Base-by-base conservation (phyloP, 2,797 vertebrate species). In the Petrocephalus sullivani region DNA sequence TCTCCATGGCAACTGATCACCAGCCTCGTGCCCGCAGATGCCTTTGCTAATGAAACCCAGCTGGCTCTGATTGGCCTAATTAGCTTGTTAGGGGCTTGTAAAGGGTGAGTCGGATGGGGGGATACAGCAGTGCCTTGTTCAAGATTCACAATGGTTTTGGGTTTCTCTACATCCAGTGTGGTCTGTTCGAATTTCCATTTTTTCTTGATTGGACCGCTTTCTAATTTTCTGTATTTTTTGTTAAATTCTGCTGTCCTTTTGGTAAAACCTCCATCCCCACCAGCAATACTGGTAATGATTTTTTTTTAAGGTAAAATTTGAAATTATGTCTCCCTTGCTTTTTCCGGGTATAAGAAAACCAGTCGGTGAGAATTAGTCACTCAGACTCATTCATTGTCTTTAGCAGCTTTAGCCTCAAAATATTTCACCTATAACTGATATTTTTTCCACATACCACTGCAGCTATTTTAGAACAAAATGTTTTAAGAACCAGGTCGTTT, bases 41-140 rank as follows among this genome's bases (percentile, higher is more conserved):
- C 41, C 75, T 81, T n/a, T 21, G 75, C 19, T 81, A 81, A 81
- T 81, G 75, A 81, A 81, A 81, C 75, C 75, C 75, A 81, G 75
- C 75, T 81, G 75, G 75, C 75, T 21, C 75, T 81, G 41, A 81
- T 81, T 81, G 41, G 41, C 16, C 75, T 81, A 81, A 81, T 81
- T 81, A 81, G 75, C 75, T 49, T 81, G 75, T 81, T 81, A 81
- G 75, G 75, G 75, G 19, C 75, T 49, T 2, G 41, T 81, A 49
- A 21, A 81, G 75, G 75, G 41, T 81, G 2, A 81, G 41, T 19
- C 8, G 8, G 46, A 81, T 8, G 6, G 41, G 75, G 28, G 67
- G 57, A 10, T 10, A 49, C 19, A 33, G 14, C 75, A 81, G 41
- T n/a, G 75, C 75, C 16, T 9, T 46, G 41, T 49, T 81, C 75